phyloP scores from a whole-genome alignment of 2,113 vertebrate species.

The Nesospiza acunhae region DNA sequence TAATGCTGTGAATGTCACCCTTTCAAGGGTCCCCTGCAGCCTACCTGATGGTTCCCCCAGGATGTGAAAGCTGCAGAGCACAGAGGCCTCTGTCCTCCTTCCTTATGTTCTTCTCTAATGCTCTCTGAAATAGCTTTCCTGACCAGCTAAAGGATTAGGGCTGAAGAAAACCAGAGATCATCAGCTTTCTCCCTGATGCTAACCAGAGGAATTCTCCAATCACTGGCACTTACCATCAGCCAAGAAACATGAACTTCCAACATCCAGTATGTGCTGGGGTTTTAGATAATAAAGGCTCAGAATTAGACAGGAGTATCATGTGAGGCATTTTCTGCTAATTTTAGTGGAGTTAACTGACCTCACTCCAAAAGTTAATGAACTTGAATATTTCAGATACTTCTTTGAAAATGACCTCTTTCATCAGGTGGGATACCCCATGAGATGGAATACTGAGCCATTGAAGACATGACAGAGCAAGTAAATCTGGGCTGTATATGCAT shows the following conservation, averaged over 20 bases:
- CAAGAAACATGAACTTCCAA: neutral
- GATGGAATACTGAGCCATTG: neutral
- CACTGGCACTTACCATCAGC: neutral
- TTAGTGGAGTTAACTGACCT: neutral
- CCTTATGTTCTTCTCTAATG: neutral
- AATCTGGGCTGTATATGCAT: neutral
- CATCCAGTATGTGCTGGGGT: neutral
- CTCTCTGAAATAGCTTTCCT: neutral
- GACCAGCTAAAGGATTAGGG: slow-evolving; percentile 5
- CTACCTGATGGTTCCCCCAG: neutral
- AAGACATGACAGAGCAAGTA: neutral
- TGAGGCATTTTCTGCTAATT: neutral
- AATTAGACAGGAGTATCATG: neutral
- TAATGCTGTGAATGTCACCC: neutral
- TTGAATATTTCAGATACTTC: neutral
- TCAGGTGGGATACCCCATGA: neutral
- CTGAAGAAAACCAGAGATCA: slow-evolving; percentile 48
- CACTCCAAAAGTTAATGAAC: neutral
- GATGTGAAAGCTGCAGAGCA: neutral
- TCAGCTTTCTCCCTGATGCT: neutral
- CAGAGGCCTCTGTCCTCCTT: neutral
- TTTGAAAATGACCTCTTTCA: neutral
- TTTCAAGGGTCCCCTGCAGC: neutral
- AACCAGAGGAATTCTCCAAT: slow-evolving; percentile 16
- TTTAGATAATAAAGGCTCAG: neutral